Evolutionary conservation across 2,888 invertebrate species (phyloP), one percentile per base, ranked within the genome.

Genomic region (Trissolcus brochymenae): DNA sequence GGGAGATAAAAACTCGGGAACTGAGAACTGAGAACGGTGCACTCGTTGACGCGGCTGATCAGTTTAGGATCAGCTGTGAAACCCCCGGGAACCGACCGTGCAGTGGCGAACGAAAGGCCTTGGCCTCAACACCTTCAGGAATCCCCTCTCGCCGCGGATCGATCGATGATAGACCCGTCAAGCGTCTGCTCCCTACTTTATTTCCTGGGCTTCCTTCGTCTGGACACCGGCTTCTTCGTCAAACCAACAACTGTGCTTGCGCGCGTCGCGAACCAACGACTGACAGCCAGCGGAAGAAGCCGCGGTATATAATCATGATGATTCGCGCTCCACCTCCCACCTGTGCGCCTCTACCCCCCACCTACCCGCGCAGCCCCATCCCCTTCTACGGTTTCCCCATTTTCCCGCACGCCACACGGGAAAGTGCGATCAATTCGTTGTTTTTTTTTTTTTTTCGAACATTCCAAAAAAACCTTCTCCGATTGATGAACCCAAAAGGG

Each of bases 241-340:
- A 6, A 50, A 54, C 55, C 9, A 6, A 29, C 61, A 13, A 41
- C 21, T 54, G 55, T 11, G 65, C 16, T 56, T 71, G 79, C 81
- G 80, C 85, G 83, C 84, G 84, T 82, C 82, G 67, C 84, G 83
- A 80, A 80, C 82, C 83, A 82, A 83, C 85, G 65, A 87, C 87
- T 87, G 86, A 81, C 87, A 80, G 82, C 79, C 80, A 84, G 81
- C 83, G 81, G 84, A 84, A 84, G 82, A 84, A 84, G 83, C 82
- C 82, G 83, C 83, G 79, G 85, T 87, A 87, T 87, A 87, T 87
- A 87, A 86, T 84, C 67, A 79, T 79, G 55, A 75, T 75, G 54
- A 65, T 75, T 65, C 75, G 70, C 70, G 70, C 61, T 57, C 76
- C 56, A 65, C 76, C 70, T 61, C 76, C 75, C 74, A 67, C 74